Evolutionary conservation across 2,113 vertebrate genomes (phyloP).

Genomic region (Hemiscyllium ocellatum): DNA sequence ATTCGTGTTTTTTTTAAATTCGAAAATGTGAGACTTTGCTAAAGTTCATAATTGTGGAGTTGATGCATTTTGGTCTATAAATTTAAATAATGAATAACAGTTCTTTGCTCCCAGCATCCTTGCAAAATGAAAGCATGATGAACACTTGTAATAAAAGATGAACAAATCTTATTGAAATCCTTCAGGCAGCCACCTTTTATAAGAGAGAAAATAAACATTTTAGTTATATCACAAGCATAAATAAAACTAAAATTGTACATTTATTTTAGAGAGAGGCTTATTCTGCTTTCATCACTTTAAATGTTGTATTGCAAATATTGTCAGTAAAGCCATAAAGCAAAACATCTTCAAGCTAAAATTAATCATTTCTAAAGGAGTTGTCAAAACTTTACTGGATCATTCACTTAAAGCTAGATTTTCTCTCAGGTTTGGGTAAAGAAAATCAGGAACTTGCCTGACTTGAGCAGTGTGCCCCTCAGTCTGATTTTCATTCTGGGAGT

Average conservation of each 20-base stretch:
- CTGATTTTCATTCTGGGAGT: background rate
- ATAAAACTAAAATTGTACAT: background rate
- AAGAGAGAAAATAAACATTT: constrained; percentile 14
- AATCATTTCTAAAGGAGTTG: background rate
- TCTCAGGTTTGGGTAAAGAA: background rate
- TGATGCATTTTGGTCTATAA: background rate
- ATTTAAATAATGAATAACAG: background rate
- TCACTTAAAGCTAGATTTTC: background rate
- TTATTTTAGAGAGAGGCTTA: background rate
- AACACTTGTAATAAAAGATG: constrained; percentile 21
- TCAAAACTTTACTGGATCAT: too few species aligned
- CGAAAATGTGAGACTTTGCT: background rate
- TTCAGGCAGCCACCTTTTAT: background rate
- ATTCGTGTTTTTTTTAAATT: background rate
- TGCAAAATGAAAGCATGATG: background rate
- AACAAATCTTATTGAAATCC: constrained; percentile 23
- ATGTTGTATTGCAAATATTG: background rate
- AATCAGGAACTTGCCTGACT: background rate
- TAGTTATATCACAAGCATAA: constrained; percentile 13
- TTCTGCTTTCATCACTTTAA: background rate
- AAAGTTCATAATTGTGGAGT: background rate
- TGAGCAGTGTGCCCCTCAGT: background rate
- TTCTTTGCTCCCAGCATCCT: background rate
- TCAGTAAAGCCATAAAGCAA: background rate
- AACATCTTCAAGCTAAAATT: background rate